Conservation (phyloP, 2,888 invertebrate genomes). For the Oasisia sp. region DNA sequence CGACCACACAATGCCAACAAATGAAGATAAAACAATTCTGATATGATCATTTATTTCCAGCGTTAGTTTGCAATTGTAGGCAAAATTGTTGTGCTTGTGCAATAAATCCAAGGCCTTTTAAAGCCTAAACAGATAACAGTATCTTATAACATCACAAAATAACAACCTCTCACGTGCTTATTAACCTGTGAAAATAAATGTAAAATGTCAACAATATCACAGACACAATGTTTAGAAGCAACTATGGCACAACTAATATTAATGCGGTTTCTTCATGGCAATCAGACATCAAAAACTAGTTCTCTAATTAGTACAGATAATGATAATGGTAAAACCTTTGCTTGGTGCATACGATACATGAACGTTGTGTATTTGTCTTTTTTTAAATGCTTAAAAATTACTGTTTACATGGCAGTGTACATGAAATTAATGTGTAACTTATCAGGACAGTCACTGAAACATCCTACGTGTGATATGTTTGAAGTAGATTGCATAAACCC, state of each 20-base stretch:
- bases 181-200: neutral
- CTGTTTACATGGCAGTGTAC: too few relatives aligned
- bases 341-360: too few relatives aligned
- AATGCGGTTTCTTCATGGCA: neutral
- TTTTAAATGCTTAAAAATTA: too few relatives aligned
- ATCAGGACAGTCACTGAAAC: neutral
- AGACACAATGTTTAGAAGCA: neutral
- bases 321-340: too few relatives aligned
- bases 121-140: neutral
- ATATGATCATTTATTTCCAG: neutral
- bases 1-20: neutral
- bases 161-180: neutral
- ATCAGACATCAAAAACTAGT: too few relatives aligned
- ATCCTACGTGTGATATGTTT: neutral
- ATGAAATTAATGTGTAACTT: neutral
- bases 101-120: neutral
- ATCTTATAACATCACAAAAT: neutral
- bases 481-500: neutral
- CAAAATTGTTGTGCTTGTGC: neutral
- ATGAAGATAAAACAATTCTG: neutral
- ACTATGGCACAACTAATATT: neutral
- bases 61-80: neutral
- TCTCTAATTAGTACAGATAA: too few relatives aligned
- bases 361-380: too few relatives aligned
- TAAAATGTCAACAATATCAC: neutral